These are phyloP conservation scores for Tangachromis dhanisi DNA, from an alignment of 2,113 vertebrate species.

Conservation along the genomic window DNA sequence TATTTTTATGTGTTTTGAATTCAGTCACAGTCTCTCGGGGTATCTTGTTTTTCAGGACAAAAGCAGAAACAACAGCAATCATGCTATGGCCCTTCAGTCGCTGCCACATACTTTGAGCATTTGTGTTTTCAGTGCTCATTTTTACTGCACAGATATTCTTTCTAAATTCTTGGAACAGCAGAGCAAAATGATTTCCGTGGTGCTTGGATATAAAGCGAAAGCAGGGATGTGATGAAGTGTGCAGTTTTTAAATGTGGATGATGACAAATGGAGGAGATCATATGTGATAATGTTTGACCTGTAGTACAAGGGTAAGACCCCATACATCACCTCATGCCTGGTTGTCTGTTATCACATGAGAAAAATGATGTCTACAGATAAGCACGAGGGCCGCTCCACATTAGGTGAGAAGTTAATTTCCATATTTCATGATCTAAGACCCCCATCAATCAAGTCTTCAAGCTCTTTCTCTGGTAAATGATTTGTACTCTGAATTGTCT, in stretches of 20 bases:
- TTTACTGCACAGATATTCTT: background rate
- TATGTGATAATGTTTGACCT: constrained; percentile 71
- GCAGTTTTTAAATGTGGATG: constrained; percentile 2
- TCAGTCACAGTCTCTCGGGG: constrained; percentile 12
- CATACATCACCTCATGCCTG: background rate
- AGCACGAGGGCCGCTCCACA: constrained; percentile 69
- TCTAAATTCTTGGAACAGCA: background rate
- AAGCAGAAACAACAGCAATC: background rate
- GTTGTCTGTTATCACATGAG: constrained; percentile 72
- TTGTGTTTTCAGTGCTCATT: background rate
- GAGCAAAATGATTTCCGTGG: background rate
- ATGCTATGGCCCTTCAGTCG: background rate
- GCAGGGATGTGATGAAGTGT: background rate
- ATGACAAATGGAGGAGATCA: constrained; percentile 51
- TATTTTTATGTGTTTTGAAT: constrained; percentile 23
- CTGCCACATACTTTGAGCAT: background rate
- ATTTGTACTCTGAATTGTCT: constrained; percentile 81
- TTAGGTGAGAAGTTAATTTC: constrained; percentile 89
- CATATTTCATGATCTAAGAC: constrained; percentile 87
- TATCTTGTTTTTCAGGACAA: background rate
- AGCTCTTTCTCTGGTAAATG: constrained; percentile 80
- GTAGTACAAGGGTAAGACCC: constrained; percentile 61
- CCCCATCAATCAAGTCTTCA: constrained; percentile 75
- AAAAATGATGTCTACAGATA: constrained; percentile 85
- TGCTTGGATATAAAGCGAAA: background rate